phyloP scores from a whole-genome alignment of 2,113 vertebrate species.

The Paracanthobrama guichenoti region DNA sequence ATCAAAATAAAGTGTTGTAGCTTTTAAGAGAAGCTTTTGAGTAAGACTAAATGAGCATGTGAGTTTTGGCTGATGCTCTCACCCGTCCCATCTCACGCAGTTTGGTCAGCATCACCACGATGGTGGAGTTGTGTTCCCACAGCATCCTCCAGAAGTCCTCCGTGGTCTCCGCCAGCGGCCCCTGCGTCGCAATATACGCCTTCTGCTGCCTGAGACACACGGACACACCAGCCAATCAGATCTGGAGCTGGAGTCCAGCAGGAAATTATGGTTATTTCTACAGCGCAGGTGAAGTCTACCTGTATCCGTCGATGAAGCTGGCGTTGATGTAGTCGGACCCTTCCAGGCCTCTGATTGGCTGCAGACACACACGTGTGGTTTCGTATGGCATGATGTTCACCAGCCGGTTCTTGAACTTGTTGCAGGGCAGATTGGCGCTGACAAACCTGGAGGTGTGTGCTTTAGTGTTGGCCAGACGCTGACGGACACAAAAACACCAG shows the following conservation, averaged over 20 bases:
- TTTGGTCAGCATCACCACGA: conserved; percentile 81
- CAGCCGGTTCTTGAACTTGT: conserved; percentile 99
- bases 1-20: no score
- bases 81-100: conserved; percentile 81
- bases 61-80: conserved; percentile 3
- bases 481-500: conserved; percentile 17
- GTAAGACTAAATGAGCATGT: no score
- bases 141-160: conserved; percentile 83
- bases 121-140: conserved; percentile 82
- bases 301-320: conserved; percentile 97
- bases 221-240: not conserved
- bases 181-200: conserved; percentile 80
- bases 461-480: conserved; percentile 97
- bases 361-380: conserved; percentile 93
- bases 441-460: conserved; percentile 97
- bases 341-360: conserved; percentile 96
- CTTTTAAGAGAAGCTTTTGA: no score
- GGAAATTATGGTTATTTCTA: no score
- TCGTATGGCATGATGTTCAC: conserved; percentile 99
- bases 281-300: conserved; percentile 67
- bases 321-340: conserved; percentile 97
- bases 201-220: conserved; percentile 71
- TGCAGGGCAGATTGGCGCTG: conserved; percentile 97
- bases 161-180: conserved; percentile 79
- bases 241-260: no score